These are phyloP conservation scores for Julus scandinavius DNA, from an alignment of 2,888 invertebrate species.

Conservation along the genomic window DNA sequence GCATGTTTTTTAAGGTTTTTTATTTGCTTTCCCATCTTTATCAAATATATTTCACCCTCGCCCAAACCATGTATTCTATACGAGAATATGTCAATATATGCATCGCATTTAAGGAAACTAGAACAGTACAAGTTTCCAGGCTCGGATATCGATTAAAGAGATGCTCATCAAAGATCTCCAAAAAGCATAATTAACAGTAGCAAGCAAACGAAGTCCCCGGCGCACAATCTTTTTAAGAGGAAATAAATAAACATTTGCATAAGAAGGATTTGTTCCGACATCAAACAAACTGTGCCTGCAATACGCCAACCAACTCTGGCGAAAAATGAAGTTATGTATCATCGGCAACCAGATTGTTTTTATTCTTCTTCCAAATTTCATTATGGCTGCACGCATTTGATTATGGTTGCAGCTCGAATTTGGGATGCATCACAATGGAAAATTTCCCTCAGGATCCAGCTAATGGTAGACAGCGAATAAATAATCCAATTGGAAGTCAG, in stretches of 20 bases:
- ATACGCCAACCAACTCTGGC: not conserved
- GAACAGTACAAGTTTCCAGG: too few relatives aligned
- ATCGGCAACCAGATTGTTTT: conserved; percentile 33
- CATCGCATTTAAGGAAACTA: not conserved
- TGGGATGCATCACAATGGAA: conserved; percentile 19
- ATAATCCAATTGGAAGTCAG: conserved; percentile 26
- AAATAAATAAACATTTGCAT: conserved; percentile 27
- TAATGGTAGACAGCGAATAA: conserved; percentile 9
- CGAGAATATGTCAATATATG: too few relatives aligned
- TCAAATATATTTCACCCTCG: not conserved
- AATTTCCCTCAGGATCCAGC: conserved; percentile 1
- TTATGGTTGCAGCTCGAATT: conserved; percentile 17
- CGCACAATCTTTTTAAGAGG: not conserved
- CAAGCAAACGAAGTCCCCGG: not conserved
- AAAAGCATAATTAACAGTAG: not conserved
- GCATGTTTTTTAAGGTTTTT: not conserved
- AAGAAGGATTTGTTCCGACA: not conserved
- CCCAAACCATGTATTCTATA: too few relatives aligned
- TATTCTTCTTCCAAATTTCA: conserved; percentile 21
- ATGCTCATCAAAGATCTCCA: conserved; percentile 27
- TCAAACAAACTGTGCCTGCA: not conserved
- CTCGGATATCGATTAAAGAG: not conserved
- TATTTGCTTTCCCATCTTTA: not conserved
- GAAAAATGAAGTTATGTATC: conserved; percentile 31
- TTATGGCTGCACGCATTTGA: conserved; percentile 27